Base-by-base conservation (phyloP, 1,140 invertebrate species). In the Tetranychus urticae region DNA sequence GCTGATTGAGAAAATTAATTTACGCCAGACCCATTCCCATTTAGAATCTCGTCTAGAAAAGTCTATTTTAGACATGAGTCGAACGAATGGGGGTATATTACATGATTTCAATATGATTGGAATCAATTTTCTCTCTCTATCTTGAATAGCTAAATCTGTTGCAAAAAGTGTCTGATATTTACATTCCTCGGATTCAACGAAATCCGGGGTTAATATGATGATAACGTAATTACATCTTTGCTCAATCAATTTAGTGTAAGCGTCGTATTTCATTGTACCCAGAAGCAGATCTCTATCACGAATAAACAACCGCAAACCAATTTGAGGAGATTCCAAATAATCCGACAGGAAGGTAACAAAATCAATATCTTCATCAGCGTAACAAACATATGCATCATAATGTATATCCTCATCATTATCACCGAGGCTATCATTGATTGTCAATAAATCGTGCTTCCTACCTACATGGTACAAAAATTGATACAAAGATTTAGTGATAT, bases 341-440 rank as follows among this genome's bases (percentile, higher is more conserved):
- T 60, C 42, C 52, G 71, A 69, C 58, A 74, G 65, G 23, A 68
- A 35, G 31, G 66, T 64, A 8, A 73, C 73, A 68, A 73, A 74
- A 14, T 62, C 42, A 42, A 71, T 35, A 63, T 74, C 71, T 37
- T 67, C 66, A 39, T 69, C 68, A 56, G 69, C 69, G 63, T 72
- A 73, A 58, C 71, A 72, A 13, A 74, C 65, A 65, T 72, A 74
- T 2, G 73, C 73, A 63, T 74, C 72, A 65, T 71, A 74, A 34
- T 48, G 42, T 3, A 60, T 65, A 7, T 33, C 14, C 34, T 7
- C 3, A 3, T 50, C 61, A 57, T 46, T 6, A 10, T 35, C 37
- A 52, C 46, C 54, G 23, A 39, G n/a, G 8, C 2, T 33, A 34
- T 39, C 47, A 33, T 46, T 1, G 42, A 63, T 47, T 39, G 42